These are phyloP conservation scores for Rhamnusium bicolor DNA, from an alignment of 2,888 invertebrate species.

Conservation along the genomic window DNA sequence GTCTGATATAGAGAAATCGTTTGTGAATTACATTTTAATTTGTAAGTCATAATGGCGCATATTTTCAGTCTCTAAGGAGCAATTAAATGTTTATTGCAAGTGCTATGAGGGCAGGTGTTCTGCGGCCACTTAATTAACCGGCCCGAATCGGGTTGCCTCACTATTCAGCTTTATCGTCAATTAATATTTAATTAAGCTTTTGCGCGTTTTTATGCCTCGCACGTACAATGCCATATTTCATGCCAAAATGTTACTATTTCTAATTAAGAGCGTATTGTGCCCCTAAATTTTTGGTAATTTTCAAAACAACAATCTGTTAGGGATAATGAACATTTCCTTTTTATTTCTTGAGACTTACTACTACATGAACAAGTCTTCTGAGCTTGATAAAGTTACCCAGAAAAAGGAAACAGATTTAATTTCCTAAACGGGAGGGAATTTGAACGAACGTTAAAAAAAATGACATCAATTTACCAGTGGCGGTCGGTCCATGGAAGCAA, in stretches of 20 bases:
- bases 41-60: conserved; percentile 8
- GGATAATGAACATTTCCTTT: no score
- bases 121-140: conserved; percentile 44
- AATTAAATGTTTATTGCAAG: conserved; percentile 47
- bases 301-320: no score
- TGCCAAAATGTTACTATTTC: neutral
- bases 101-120: conserved; percentile 41
- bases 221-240: neutral
- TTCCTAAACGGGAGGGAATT: no score
- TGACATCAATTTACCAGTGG: no score
- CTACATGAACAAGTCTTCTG: no score
- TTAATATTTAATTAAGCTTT: conserved; percentile 45
- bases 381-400: no score
- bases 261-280: no score
- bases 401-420: no score
- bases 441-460: no score
- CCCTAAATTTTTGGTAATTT: no score
- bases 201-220: conserved; percentile 12
- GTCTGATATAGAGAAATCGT: neutral
- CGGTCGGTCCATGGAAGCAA: no score
- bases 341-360: no score
- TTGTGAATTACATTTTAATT: conserved; percentile 20
- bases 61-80: conserved; percentile 37
- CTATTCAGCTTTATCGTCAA: conserved; percentile 37
- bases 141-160: conserved; percentile 44